A percentile compares a stretch with the other conserved stretches of the same genome.
Conservation (phyloP, 1,140 invertebrate species). For the Caenorhabditis latens region DNA sequence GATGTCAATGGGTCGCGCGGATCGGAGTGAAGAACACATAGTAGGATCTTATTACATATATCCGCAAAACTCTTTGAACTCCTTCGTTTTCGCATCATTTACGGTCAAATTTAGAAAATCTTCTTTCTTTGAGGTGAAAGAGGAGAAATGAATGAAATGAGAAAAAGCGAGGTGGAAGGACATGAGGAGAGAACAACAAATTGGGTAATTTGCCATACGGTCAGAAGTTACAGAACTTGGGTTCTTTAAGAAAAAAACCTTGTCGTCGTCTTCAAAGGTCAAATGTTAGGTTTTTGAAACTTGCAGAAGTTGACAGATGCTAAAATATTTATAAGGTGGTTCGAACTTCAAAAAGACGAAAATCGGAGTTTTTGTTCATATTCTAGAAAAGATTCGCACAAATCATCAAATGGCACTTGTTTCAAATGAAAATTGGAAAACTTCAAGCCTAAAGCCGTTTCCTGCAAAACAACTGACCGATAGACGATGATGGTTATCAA, state of each 20-base stretch:
- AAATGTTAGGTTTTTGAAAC: background rate
- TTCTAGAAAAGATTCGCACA: too few species aligned
- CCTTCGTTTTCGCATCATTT: slow-evolving; percentile 39
- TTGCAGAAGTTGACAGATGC: too few species aligned
- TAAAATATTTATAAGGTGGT: too few species aligned
- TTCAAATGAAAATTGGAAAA: too few species aligned
- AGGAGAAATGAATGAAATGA: background rate
- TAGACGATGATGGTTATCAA: background rate
- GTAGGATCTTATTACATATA: slow-evolving; percentile 33
- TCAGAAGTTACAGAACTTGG: background rate
- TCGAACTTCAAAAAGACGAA: too few species aligned
- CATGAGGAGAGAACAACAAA: background rate
- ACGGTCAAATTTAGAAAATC: slow-evolving; percentile 42
- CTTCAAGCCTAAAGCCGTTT: too few species aligned
- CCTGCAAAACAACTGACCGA: too few species aligned
- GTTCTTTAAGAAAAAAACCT: background rate
- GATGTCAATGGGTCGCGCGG: slow-evolving; percentile 7
- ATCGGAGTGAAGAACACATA: background rate
- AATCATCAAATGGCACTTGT: too few species aligned
- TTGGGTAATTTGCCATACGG: background rate
- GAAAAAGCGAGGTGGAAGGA: background rate
- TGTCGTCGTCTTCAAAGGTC: background rate
- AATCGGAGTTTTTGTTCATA: too few species aligned
- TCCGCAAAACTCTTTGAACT: slow-evolving; percentile 49
- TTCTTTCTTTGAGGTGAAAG: slow-evolving; percentile 8